Conservation (phyloP, 2,888 invertebrate genomes). For the Balanococcus diminutus region DNA sequence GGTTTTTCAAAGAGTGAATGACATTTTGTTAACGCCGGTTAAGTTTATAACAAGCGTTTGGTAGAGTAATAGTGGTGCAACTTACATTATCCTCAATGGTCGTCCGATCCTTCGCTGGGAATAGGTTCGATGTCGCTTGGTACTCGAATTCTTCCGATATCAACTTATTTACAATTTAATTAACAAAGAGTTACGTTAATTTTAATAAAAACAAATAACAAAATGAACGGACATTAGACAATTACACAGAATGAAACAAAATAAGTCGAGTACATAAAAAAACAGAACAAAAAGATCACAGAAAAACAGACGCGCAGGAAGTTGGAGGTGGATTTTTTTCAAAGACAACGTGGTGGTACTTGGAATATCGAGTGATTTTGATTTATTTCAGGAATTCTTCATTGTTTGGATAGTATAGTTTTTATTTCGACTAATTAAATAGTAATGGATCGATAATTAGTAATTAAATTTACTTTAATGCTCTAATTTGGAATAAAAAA, state of each 20-base stretch:
- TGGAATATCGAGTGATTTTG: not conserved
- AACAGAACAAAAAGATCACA: conserved; percentile 34
- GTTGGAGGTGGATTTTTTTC: not conserved
- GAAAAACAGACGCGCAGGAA: not conserved
- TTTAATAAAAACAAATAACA: conserved; percentile 20
- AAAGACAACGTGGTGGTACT: not conserved
- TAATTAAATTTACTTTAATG: not conserved
- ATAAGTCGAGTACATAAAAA: not conserved
- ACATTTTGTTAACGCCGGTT: conserved; percentile 55
- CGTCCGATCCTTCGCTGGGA: not conserved
- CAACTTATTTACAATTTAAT: conserved; percentile 17
- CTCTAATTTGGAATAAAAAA: too few species aligned
- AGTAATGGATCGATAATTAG: not conserved
- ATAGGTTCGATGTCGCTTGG: not conserved
- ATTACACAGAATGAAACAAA: conserved; percentile 19
- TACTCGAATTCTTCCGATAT: not conserved
- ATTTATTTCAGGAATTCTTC: not conserved
- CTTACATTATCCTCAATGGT: conserved; percentile 6
- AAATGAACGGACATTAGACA: conserved; percentile 35
- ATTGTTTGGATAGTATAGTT: not conserved
- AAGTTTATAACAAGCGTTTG: conserved; percentile 29
- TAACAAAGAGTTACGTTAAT: not conserved
- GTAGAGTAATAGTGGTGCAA: not conserved
- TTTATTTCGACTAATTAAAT: not conserved
- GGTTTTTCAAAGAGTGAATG: conserved; percentile 46